These are phyloP conservation scores for Pristis pectinata DNA, from an alignment of 2,797 vertebrate species.

Conservation along the genomic window DNA sequence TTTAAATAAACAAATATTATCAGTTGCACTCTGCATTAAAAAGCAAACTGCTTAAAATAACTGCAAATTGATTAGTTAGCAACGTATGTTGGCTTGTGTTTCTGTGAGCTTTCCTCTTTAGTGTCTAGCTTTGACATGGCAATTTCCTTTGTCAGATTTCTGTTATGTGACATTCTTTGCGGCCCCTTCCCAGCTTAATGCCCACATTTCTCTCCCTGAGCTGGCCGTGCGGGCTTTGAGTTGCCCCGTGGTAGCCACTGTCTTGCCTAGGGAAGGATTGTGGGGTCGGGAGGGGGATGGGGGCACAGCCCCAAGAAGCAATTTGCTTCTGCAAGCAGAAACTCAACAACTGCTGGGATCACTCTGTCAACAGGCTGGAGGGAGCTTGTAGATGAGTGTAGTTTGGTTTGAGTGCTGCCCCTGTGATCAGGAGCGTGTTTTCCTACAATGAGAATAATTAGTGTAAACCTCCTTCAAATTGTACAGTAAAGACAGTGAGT, in stretches of 20 bases:
- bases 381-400: background rate
- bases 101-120: background rate
- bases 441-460: background rate
- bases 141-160: background rate
- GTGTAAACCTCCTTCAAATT: background rate
- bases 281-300: too few relatives aligned
- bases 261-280: background rate
- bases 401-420: background rate
- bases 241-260: background rate
- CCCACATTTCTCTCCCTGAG: background rate
- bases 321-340: background rate
- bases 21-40: background rate
- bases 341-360: background rate
- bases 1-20: slow-evolving; percentile 36
- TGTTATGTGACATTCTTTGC: background rate
- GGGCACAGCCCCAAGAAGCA: background rate
- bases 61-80: background rate
- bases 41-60: slow-evolving; percentile 11
- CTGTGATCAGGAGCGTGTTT: background rate
- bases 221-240: background rate
- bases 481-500: background rate
- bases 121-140: background rate
- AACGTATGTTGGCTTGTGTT: background rate
- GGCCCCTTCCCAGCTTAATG: background rate
- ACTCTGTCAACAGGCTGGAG: too few relatives aligned